Evolutionary conservation across 1,140 invertebrate genomes (phyloP).

Genomic region (Temnothorax curvispinosus): DNA sequence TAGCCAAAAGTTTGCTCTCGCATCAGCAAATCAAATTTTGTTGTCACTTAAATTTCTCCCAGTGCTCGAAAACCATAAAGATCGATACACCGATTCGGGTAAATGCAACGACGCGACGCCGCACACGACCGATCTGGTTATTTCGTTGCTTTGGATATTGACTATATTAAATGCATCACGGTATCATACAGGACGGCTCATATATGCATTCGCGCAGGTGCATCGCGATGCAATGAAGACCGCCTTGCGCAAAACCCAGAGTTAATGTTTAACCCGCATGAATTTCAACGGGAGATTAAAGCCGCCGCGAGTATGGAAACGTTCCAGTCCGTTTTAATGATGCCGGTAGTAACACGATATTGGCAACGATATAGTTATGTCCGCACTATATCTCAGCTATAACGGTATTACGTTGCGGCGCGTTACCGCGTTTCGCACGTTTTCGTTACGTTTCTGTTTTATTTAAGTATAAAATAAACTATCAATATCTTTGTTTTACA

Average conservation of each 20-base stretch:
- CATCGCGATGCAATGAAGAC: constrained; percentile 21
- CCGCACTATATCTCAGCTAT: background rate
- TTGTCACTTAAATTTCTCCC: too few species aligned
- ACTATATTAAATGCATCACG: constrained; percentile 17
- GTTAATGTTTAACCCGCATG: constrained; percentile 45
- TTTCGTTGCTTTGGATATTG: constrained; percentile 20
- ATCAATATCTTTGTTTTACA: background rate
- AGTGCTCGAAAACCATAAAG: background rate
- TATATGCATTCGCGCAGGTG: constrained; percentile 3
- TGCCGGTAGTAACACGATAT: constrained; percentile 42
- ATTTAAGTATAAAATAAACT: background rate
- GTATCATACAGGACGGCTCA: constrained; percentile 9
- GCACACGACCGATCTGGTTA: constrained; percentile 13
- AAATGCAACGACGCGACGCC: background rate
- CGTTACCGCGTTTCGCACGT: background rate
- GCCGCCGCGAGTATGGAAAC: constrained; percentile 33
- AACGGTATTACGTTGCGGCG: constrained; percentile 21
- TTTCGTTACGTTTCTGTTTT: background rate
- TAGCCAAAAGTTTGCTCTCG: too few species aligned
- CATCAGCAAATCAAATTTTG: too few species aligned
- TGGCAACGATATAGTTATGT: constrained; percentile 36
- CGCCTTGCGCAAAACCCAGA: constrained; percentile 35
- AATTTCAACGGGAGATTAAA: constrained; percentile 52
- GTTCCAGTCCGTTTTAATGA: constrained; percentile 39
- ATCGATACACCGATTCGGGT: background rate